These are phyloP conservation scores for Euwallacea fornicatus DNA, from an alignment of 1,140 invertebrate genomes.

Conservation along the genomic window DNA sequence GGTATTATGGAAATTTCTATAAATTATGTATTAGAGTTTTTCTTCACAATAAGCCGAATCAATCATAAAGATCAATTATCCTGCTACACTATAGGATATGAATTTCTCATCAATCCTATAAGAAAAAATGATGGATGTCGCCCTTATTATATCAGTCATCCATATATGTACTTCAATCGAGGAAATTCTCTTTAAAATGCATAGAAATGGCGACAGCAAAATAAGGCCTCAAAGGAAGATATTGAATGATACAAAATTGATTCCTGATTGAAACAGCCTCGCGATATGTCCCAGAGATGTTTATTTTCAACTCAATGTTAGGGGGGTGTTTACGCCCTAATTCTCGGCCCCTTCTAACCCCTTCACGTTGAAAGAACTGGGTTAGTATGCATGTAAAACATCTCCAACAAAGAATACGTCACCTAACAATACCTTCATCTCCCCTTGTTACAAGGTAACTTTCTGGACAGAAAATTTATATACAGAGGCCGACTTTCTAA, in stretches of 20 bases:
- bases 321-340: too few species aligned
- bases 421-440: conserved; percentile 14
- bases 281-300: not conserved
- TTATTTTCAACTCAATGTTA: too few species aligned
- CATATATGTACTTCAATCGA: conserved; percentile 13
- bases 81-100: not conserved
- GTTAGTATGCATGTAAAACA: conserved; percentile 2
- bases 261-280: conserved; percentile 15
- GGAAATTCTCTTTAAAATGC: conserved; percentile 13
- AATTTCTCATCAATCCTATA: not conserved
- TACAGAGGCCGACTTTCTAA: conserved; percentile 24
- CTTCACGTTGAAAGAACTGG: too few species aligned
- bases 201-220: conserved; percentile 8
- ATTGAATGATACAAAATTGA: conserved; percentile 19
- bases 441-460: conserved; percentile 17
- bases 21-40: not conserved
- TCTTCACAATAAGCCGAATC: not conserved
- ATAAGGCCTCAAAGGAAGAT: conserved; percentile 10
- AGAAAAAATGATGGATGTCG: conserved; percentile 15
- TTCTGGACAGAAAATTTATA: conserved; percentile 27
- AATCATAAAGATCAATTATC: not conserved
- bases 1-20: not conserved
- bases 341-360: too few species aligned
- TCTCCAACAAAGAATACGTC: conserved; percentile 15
- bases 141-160: conserved; percentile 6